Evolutionary conservation across 2,888 invertebrate genomes (phyloP).

Genomic region (Pemphredon lugubris): DNA sequence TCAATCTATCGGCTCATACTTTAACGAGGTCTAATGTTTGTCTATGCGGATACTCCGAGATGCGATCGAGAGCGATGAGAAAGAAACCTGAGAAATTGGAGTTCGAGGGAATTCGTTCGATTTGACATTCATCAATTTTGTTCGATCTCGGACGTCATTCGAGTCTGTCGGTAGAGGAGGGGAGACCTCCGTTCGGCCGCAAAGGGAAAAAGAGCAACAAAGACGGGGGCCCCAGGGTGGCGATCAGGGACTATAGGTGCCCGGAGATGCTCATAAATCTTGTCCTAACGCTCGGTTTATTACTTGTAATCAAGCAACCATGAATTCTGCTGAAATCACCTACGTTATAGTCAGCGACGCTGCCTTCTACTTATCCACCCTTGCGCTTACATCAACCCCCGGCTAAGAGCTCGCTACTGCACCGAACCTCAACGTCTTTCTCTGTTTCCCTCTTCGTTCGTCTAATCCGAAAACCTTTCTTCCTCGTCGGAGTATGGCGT

Average conservation of each 20-base stretch:
- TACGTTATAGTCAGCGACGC: constrained; percentile 71
- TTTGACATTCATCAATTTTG: too few species aligned
- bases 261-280: constrained; percentile 79
- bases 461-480: background rate
- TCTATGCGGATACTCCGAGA: too few species aligned
- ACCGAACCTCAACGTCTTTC: background rate
- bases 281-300: constrained; percentile 80
- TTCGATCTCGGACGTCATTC: constrained; percentile 30
- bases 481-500: background rate
- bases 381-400: constrained; percentile 62
- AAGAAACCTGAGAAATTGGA: too few species aligned
- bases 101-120: too few species aligned
- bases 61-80: too few species aligned
- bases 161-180: constrained; percentile 30
- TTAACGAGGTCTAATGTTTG: too few species aligned
- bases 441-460: background rate
- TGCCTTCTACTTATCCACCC: constrained; percentile 74
- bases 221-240: constrained; percentile 69
- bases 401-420: constrained; percentile 36
- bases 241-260: constrained; percentile 76
- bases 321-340: constrained; percentile 80
- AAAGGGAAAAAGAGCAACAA: constrained; percentile 58
- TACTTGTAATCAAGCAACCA: constrained; percentile 81
- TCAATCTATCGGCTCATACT: too few species aligned
- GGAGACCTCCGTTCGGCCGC: constrained; percentile 41